These are phyloP conservation scores for Drosophila sturtevanti DNA, from an alignment of 1,140 invertebrate genomes.

Conservation along the genomic window DNA sequence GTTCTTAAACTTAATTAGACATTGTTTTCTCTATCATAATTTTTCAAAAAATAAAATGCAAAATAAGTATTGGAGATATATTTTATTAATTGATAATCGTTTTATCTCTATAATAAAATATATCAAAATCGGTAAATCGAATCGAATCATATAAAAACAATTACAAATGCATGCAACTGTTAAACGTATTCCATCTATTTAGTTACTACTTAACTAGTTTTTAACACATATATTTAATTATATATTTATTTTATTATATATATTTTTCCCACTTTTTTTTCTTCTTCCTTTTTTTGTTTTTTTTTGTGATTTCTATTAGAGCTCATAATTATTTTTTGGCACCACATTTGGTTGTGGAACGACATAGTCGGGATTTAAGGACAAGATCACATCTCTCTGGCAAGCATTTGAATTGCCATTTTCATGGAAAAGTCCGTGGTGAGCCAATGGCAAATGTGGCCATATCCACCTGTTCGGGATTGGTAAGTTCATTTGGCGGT, in stretches of 20 bases:
- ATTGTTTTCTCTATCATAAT: no score
- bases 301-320: conserved; percentile 59
- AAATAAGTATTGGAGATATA: no score
- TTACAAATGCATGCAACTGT: no score
- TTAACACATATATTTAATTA: neutral
- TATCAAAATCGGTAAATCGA: no score
- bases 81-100: no score
- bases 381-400: conserved; percentile 83
- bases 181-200: no score
- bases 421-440: conserved; percentile 88
- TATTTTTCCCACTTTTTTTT: neutral
- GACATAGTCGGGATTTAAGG: conserved; percentile 84
- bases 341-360: conserved; percentile 88
- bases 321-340: conserved; percentile 87
- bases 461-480: conserved; percentile 90
- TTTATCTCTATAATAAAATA: no score
- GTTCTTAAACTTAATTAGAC: no score
- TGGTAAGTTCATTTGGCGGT: no score
- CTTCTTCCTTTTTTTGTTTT: neutral
- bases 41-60: no score
- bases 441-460: conserved; percentile 88
- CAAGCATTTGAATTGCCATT: conserved; percentile 87
- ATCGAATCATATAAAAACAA: no score
- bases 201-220: no score
- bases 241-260: neutral